phyloP scores from a whole-genome alignment of 1,140 invertebrate genomes.

The Drosophila melanica region DNA sequence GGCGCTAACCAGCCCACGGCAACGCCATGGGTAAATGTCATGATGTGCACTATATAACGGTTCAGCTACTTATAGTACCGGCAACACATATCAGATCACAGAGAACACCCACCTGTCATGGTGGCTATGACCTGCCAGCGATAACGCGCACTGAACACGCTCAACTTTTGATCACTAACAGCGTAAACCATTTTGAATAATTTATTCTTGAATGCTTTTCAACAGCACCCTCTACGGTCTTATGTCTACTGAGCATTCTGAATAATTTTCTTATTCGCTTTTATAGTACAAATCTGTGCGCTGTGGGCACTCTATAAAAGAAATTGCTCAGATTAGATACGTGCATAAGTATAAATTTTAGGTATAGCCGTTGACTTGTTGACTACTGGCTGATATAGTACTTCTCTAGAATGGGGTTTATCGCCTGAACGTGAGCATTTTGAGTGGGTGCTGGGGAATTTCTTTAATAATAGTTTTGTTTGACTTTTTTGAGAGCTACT shows the following conservation, averaged over 20 bases:
- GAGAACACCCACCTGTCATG: slow-evolving; percentile 59
- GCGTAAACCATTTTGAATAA: slow-evolving; percentile 48
- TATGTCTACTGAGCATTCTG: slow-evolving; percentile 52
- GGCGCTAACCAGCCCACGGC: slow-evolving; percentile 67
- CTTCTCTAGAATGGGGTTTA: slow-evolving; percentile 24
- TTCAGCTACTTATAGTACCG: neutral
- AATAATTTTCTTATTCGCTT: slow-evolving; percentile 26
- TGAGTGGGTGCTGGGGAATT: slow-evolving; percentile 28
- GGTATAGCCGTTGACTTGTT: neutral
- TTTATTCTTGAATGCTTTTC: neutral
- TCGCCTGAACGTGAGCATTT: slow-evolving; percentile 24
- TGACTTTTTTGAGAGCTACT: neutral
- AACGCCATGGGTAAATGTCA: slow-evolving; percentile 69
- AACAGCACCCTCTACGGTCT: slow-evolving; percentile 8
- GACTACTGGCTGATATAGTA: slow-evolving; percentile 10
- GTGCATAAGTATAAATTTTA: slow-evolving; percentile 3
- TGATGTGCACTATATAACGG: slow-evolving; percentile 56
- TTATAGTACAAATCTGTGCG: slow-evolving; percentile 57
- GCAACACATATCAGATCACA: neutral
- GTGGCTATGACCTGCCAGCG: slow-evolving; percentile 72
- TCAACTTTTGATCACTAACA: slow-evolving; percentile 37
- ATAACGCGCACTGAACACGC: slow-evolving; percentile 60
- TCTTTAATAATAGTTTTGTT: neutral
- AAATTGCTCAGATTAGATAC: slow-evolving; percentile 35
- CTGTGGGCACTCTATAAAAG: slow-evolving; percentile 29